Evolutionary conservation across 2,888 invertebrate species (phyloP).

Genomic region (Gymnocheta viridis): DNA sequence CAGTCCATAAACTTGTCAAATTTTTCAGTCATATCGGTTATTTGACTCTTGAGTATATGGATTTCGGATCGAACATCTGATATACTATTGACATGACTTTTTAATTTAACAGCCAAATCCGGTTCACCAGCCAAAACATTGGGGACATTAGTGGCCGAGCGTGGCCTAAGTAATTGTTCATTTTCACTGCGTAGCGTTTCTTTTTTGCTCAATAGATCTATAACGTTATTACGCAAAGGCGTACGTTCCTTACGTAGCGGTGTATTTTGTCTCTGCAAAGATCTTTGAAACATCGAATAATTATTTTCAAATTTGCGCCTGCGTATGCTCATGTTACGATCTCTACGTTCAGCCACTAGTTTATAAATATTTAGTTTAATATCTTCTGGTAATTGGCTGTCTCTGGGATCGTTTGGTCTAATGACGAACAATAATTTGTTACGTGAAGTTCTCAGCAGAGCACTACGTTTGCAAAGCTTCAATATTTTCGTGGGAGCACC

Average conservation of each 20-base stretch:
- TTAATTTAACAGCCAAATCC: constrained; percentile 73
- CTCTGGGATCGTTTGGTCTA: constrained; percentile 91
- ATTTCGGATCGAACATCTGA: constrained; percentile 76
- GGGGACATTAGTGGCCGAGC: constrained; percentile 79
- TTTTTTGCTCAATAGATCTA: constrained; percentile 47
- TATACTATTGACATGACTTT: constrained; percentile 74
- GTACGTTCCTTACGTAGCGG: constrained; percentile 36
- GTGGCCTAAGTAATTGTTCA: constrained; percentile 76
- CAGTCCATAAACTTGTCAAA: constrained; percentile 77
- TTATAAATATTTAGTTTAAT: constrained; percentile 88
- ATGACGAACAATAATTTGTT: constrained; percentile 89
- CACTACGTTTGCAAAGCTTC: constrained; percentile 87
- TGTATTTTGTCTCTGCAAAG: constrained; percentile 74
- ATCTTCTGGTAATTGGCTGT: constrained; percentile 89
- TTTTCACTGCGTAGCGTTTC: constrained; percentile 68
- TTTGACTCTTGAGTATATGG: constrained; percentile 74
- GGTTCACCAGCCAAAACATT: constrained; percentile 74
- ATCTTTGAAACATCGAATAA: constrained; percentile 79
- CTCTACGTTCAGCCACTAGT: constrained; percentile 87
- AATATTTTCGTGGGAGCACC: constrained; percentile 86
- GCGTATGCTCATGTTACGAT: constrained; percentile 84
- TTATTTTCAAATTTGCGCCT: constrained; percentile 82
- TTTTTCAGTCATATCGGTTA: constrained; percentile 75
- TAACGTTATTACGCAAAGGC: constrained; percentile 52
- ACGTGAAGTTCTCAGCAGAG: constrained; percentile 88